These are phyloP conservation scores for Leucoraja erinaceus DNA, from an alignment of 2,113 vertebrate species.

Conservation along the genomic window DNA sequence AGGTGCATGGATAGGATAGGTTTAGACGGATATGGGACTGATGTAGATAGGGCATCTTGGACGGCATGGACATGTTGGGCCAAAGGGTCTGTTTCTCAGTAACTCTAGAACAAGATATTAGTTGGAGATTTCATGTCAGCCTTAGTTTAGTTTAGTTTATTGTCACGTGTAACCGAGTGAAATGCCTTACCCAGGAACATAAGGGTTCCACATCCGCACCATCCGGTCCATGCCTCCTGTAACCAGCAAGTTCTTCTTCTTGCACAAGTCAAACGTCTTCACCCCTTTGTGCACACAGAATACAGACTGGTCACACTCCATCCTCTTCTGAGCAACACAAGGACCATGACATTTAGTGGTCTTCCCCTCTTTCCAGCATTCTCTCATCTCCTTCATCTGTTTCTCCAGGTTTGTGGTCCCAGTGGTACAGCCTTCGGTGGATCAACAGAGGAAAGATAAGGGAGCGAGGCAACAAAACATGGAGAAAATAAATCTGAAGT, in stretches of 20 bases:
- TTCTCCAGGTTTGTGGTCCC: slow-evolving; percentile 54
- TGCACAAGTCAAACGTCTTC: slow-evolving; percentile 58
- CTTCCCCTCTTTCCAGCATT: slow-evolving; percentile 49
- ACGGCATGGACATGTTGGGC: too few species aligned
- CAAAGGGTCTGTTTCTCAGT: too few species aligned
- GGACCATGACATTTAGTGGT: slow-evolving; percentile 45
- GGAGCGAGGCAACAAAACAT: neutral
- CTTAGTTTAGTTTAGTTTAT: neutral
- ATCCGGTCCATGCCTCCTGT: slow-evolving; percentile 59
- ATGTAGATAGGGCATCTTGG: too few species aligned
- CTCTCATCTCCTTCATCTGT: slow-evolving; percentile 56
- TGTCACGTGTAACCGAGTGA: too few species aligned
- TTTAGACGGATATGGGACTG: too few species aligned
- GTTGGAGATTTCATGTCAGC: neutral
- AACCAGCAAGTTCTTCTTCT: slow-evolving; percentile 56
- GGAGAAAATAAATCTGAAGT: neutral
- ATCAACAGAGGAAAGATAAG: neutral
- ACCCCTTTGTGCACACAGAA: slow-evolving; percentile 57
- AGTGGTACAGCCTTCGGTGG: slow-evolving; percentile 46
- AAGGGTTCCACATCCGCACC: slow-evolving; percentile 64
- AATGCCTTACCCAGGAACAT: slow-evolving; percentile 49
- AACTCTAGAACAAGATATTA: neutral
- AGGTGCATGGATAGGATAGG: too few species aligned
- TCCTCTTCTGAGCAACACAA: slow-evolving; percentile 48
- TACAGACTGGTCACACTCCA: slow-evolving; percentile 50